Evolutionary conservation across 2,113 vertebrate genomes (phyloP).

Genomic region (Archilochus colubris): DNA sequence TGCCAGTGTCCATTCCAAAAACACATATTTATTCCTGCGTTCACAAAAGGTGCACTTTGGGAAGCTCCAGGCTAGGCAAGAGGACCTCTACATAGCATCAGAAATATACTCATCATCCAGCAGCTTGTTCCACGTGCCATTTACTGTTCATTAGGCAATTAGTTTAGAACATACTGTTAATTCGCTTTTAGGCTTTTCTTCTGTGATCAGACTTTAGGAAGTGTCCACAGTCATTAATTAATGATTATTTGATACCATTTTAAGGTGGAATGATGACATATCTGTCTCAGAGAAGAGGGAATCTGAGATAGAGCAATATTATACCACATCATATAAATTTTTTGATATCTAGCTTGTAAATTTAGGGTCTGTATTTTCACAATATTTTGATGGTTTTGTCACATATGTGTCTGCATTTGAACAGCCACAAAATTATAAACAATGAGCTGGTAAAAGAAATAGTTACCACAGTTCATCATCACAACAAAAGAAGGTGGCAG

Average conservation of each 20-base stretch:
- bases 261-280: background rate
- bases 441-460: background rate
- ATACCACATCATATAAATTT: background rate
- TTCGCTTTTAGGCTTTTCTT: background rate
- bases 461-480: background rate
- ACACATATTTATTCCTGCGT: background rate
- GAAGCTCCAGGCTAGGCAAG: background rate
- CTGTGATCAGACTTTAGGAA: background rate
- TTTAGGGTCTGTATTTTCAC: background rate
- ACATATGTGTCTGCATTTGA: background rate
- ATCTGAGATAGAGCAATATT: background rate
- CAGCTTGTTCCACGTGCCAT: accelerated
- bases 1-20: background rate
- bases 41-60: background rate
- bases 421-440: background rate
- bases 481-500: background rate
- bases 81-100: background rate
- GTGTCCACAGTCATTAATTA: background rate
- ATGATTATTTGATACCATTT: background rate
- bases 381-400: background rate
- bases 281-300: background rate
- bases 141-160: background rate
- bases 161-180: background rate
- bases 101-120: background rate
- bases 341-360: background rate